phyloP scores from a whole-genome alignment of 2,797 vertebrate genomes.

The Rhynchonycteris naso region DNA sequence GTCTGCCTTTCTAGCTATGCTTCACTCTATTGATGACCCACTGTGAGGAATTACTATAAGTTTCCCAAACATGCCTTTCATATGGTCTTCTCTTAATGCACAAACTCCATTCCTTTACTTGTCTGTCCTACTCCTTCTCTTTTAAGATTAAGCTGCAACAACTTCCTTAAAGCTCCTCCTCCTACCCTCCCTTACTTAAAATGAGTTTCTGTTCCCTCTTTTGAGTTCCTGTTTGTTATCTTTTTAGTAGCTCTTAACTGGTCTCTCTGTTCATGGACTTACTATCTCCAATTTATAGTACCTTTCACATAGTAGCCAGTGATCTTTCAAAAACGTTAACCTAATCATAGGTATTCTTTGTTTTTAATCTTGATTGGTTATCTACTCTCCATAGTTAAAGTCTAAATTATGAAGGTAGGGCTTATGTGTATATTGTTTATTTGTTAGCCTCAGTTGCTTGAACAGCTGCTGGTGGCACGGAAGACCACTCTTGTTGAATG shows the following conservation, averaged over 20 bases:
- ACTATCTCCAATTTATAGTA: neutral
- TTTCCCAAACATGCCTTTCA: constrained; percentile 48
- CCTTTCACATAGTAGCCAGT: neutral
- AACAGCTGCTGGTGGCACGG: neutral
- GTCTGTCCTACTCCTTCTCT: neutral
- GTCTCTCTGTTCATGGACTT: neutral
- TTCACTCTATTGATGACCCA: constrained; percentile 9
- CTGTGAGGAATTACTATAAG: neutral
- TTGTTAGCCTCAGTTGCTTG: constrained; percentile 9
- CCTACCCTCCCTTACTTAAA: neutral
- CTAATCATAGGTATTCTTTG: neutral
- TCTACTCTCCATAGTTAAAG: constrained; percentile 22
- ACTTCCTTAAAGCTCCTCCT: neutral
- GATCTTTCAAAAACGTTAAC: constrained; percentile 38
- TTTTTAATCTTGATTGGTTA: constrained; percentile 28
- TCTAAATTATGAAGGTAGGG: constrained; percentile 49
- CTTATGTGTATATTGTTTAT: neutral
- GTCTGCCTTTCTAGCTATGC: neutral
- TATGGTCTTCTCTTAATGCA: neutral
- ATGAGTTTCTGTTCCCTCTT: constrained; percentile 1
- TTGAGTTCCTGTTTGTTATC: neutral
- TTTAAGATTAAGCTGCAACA: constrained; percentile 4
- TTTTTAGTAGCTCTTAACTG: neutral
- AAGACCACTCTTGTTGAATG: constrained; percentile 15
- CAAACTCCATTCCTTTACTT: neutral